Conservation (phyloP, 2,113 vertebrate genomes). For the Carassius carassius region DNA sequence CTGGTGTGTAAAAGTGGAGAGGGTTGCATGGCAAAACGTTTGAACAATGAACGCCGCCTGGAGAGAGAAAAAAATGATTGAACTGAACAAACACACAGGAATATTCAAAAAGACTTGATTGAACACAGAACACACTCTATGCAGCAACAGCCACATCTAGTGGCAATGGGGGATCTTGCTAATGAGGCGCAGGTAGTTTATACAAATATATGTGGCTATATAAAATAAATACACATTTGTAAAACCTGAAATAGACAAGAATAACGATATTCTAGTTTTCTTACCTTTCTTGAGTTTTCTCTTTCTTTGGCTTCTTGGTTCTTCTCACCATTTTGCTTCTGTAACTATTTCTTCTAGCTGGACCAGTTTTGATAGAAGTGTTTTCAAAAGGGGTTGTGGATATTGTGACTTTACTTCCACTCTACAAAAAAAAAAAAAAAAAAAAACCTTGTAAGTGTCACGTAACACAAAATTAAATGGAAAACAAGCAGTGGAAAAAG, state of each 20-base stretch:
- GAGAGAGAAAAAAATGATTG: too few relatives aligned
- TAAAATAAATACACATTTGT: background rate
- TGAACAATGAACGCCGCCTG: conserved; percentile 92
- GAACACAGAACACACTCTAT: too few relatives aligned
- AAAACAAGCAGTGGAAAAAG: background rate
- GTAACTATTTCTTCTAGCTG: conserved; percentile 90
- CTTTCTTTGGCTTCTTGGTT: conserved; percentile 96
- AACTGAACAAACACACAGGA: too few relatives aligned
- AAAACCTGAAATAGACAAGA: background rate
- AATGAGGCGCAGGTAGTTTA: background rate
- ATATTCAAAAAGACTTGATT: too few relatives aligned
- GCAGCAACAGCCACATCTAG: conserved; percentile 37
- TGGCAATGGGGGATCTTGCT: conserved; percentile 28
- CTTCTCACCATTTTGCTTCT: conserved; percentile 93
- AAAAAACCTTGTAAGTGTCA: background rate
- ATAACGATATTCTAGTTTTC: background rate
- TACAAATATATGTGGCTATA: background rate
- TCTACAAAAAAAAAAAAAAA: conserved; percentile 73
- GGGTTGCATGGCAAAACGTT: conserved; percentile 93
- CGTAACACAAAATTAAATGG: background rate
- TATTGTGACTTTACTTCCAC: conserved; percentile 93
- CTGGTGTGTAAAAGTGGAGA: conserved; percentile 96
- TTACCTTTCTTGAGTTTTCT: conserved; percentile 91
- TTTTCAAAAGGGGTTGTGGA: conserved; percentile 97
- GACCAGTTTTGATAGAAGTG: conserved; percentile 96